A percentile compares a stretch with the other conserved stretches of the same genome.
phyloP scores from a whole-genome alignment of 2,888 invertebrate species.

The Agonum fuliginosum region DNA sequence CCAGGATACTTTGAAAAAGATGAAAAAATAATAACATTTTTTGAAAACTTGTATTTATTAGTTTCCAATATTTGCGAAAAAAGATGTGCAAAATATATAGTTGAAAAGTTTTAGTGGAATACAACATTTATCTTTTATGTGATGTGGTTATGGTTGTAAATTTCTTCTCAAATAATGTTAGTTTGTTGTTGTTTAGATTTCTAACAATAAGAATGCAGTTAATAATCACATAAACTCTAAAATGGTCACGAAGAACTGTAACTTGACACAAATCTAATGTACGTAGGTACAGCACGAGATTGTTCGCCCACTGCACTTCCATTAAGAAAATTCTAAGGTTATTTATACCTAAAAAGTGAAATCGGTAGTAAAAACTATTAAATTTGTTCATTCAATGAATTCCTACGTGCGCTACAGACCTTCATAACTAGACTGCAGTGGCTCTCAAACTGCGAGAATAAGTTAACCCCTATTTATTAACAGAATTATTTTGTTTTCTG shows the following conservation, averaged over 20 bases:
- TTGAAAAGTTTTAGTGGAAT: too few species aligned
- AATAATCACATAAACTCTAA: background rate
- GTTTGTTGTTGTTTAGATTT: background rate
- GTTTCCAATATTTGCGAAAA: too few species aligned
- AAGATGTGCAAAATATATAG: too few species aligned
- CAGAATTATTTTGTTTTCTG: too few species aligned
- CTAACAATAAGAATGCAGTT: background rate
- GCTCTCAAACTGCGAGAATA: slow-evolving; percentile 1
- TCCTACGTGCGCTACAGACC: background rate
- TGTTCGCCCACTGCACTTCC: background rate
- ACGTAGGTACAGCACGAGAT: background rate
- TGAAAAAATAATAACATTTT: too few species aligned
- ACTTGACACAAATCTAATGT: slow-evolving; percentile 5
- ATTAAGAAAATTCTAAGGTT: slow-evolving; percentile 2
- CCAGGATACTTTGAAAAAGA: too few species aligned
- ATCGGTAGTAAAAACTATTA: slow-evolving; percentile 13
- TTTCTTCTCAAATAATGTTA: too few species aligned
- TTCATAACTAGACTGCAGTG: background rate
- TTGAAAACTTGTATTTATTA: too few species aligned
- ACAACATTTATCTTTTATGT: too few species aligned
- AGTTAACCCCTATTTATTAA: too few species aligned
- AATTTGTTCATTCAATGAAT: slow-evolving; percentile 12
- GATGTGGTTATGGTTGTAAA: too few species aligned
- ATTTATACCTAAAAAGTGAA: slow-evolving; percentile 48
- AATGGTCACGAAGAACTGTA: background rate